phyloP scores from a whole-genome alignment of 2,113 vertebrate species.

The Rhabdomys dilectus region DNA sequence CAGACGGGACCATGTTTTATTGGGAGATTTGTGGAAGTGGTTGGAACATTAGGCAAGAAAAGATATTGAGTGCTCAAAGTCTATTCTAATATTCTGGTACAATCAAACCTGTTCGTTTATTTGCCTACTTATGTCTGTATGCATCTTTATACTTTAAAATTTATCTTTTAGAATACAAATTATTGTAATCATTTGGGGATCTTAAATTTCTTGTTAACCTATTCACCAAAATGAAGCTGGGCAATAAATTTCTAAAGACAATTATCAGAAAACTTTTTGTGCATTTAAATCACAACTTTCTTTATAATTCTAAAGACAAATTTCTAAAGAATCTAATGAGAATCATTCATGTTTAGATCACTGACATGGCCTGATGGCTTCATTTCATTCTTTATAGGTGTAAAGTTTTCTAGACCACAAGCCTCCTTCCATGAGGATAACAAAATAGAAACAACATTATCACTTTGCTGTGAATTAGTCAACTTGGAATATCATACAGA shows the following conservation, averaged over 20 bases:
- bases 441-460: not conserved
- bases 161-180: not conserved
- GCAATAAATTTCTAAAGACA: not conserved
- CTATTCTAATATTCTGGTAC: not conserved
- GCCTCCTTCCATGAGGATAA: accelerated
- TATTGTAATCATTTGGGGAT: constrained; percentile 8
- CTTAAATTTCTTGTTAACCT: constrained; percentile 19
- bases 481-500: not conserved
- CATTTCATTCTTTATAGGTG: not conserved
- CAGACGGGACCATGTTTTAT: not conserved
- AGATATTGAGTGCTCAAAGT: not conserved
- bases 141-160: constrained; percentile 9
- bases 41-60: not conserved
- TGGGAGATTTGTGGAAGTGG: not conserved
- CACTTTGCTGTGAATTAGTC: not conserved
- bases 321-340: not conserved
- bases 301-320: not conserved
- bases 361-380: accelerated
- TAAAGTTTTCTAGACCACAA: not conserved
- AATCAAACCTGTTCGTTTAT: not conserved
- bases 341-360: no score
- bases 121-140: not conserved
- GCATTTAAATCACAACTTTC: not conserved
- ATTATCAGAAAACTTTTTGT: not conserved
- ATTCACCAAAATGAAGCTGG: not conserved